Conservation (phyloP, 2,888 invertebrate genomes). For the Synergus laeviventris region DNA sequence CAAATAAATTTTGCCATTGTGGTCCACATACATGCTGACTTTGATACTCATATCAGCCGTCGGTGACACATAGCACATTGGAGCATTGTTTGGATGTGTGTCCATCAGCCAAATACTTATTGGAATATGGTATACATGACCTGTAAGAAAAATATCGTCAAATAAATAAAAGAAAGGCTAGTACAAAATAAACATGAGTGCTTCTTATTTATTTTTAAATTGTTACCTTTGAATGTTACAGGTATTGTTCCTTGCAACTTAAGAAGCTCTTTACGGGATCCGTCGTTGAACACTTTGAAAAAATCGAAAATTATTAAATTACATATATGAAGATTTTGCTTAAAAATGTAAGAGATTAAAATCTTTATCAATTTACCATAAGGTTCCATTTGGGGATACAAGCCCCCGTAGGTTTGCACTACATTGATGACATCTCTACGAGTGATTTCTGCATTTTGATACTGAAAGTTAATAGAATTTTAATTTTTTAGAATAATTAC, state of each 20-base stretch:
- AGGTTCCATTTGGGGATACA: conserved; percentile 22
- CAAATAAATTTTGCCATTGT: conserved; percentile 95
- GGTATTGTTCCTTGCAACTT: conserved; percentile 95
- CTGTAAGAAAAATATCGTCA: conserved; percentile 72
- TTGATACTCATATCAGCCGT: conserved; percentile 97
- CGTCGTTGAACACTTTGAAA: conserved; percentile 90
- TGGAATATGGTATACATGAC: conserved; percentile 94
- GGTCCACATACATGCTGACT: conserved; percentile 95
- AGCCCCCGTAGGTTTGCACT: conserved; percentile 23
- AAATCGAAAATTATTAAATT: conserved; percentile 35
- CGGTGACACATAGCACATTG: conserved; percentile 95
- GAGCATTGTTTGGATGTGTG: conserved; percentile 97
- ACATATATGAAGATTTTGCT: conserved; percentile 77
- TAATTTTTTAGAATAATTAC: too few species aligned
- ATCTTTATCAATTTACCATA: conserved; percentile 6
- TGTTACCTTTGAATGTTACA: conserved; percentile 88
- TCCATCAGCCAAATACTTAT: conserved; percentile 97
- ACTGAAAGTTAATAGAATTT: conserved; percentile 78
- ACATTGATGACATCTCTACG: conserved; percentile 64
- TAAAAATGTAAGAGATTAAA: conserved; percentile 79
- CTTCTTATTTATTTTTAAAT: neutral
- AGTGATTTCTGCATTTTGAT: conserved; percentile 83
- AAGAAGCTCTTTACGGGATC: conserved; percentile 86
- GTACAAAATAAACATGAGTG: neutral
- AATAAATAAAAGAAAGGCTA: neutral